Conservation (phyloP, 2,113 vertebrate species). For the Synchiropus splendidus region DNA sequence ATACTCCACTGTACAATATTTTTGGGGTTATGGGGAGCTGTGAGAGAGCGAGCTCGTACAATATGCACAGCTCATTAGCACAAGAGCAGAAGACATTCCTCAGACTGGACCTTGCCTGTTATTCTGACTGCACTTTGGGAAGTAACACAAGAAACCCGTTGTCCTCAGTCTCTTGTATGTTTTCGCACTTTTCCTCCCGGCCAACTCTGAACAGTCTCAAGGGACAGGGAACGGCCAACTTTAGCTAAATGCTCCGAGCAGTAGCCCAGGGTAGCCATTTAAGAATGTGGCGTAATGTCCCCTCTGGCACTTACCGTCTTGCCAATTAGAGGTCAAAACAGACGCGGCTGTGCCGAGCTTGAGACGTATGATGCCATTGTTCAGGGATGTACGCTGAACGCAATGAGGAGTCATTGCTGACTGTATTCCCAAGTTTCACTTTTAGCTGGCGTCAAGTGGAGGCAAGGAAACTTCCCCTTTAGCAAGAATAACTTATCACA, state of each 20-base stretch:
- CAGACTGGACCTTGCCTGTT: conserved; percentile 25
- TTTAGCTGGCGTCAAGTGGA: conserved; percentile 14
- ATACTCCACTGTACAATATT: too few relatives aligned
- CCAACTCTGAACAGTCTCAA: conserved; percentile 35
- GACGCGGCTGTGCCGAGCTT: conserved; percentile 24
- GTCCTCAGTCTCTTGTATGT: conserved; percentile 37
- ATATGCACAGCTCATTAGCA: conserved; percentile 67
- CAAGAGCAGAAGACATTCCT: conserved; percentile 48
- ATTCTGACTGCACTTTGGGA: conserved; percentile 40
- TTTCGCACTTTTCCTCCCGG: conserved; percentile 42
- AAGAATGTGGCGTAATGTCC: conserved; percentile 38
- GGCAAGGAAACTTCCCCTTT: conserved; percentile 2
- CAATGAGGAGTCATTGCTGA: conserved; percentile 22
- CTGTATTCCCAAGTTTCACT: conserved; percentile 12
- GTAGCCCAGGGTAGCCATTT: conserved; percentile 47
- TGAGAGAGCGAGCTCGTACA: too few relatives aligned
- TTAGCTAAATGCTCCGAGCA: conserved; percentile 53
- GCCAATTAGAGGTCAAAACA: conserved; percentile 54
- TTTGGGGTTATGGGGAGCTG: too few relatives aligned
- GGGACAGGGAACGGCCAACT: conserved; percentile 50
- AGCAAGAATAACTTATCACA: not conserved
- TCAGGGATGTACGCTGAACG: conserved; percentile 21
- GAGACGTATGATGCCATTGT: conserved; percentile 49
- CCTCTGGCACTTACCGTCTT: conserved; percentile 26
- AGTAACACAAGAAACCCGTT: conserved; percentile 45